These are phyloP conservation scores for Myotis davidii DNA, from an alignment of 2,113 vertebrate species.

Conservation along the genomic window DNA sequence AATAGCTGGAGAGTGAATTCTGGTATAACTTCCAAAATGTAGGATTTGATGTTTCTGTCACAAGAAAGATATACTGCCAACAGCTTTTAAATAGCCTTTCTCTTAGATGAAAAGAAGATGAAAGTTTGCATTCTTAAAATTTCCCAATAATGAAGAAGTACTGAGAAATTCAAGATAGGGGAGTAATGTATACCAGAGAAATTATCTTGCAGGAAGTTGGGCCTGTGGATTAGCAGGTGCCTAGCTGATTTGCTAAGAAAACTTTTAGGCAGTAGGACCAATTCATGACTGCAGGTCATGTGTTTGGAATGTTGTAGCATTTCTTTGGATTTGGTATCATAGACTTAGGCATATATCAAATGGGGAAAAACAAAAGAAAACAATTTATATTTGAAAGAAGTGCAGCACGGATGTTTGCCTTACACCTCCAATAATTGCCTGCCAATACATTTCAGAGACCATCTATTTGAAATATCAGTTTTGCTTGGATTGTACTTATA, in stretches of 20 bases:
- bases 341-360: background rate
- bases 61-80: background rate
- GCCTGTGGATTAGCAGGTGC: background rate
- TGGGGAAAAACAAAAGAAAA: background rate
- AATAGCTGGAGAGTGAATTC: background rate
- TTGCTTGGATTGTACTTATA: background rate
- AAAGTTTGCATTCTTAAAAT: background rate
- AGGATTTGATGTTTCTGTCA: background rate
- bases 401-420: background rate
- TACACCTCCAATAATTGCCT: background rate
- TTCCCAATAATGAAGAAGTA: background rate
- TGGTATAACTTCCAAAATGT: background rate
- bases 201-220: background rate
- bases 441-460: background rate
- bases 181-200: background rate
- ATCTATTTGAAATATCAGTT: background rate
- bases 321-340: background rate
- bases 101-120: background rate
- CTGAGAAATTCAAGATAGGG: background rate
- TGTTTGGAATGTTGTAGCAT: background rate
- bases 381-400: background rate
- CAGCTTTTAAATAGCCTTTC: background rate
- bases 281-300: background rate
- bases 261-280: background rate
- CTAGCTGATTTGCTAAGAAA: background rate